A percentile compares a stretch with the other conserved stretches of the same genome.
Conservation (phyloP, 2,113 vertebrate species). For the Miniopterus natalensis region DNA sequence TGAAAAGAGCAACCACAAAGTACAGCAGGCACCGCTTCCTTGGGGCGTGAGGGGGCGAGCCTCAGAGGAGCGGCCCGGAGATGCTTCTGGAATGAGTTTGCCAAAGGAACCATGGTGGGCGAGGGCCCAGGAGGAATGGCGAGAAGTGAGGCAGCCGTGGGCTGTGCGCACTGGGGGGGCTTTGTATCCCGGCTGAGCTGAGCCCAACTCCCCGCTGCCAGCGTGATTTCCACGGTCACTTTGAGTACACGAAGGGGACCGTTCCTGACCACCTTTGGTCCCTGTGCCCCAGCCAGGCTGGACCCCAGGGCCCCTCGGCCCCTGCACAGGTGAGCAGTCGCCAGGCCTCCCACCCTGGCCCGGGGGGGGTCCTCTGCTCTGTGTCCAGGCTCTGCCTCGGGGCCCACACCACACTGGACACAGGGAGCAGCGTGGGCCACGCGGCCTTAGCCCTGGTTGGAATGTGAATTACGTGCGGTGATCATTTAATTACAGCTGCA, state of each 20-base stretch:
- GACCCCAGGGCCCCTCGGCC: not conserved
- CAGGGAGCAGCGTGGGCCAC: not conserved
- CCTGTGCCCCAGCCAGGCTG: not conserved
- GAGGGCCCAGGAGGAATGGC: not conserved
- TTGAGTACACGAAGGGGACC: accelerated
- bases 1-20: no score
- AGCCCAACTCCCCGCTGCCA: not conserved
- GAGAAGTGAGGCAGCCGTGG: accelerated
- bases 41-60: accelerated
- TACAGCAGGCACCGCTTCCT: not conserved
- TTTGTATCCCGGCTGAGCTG: not conserved
- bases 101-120: not conserved
- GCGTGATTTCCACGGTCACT: accelerated
- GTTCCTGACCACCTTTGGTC: no score
- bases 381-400: not conserved
- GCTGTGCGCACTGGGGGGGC: accelerated
- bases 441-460: accelerated
- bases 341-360: not conserved
- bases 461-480: accelerated
- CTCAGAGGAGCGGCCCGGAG: not conserved
- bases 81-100: accelerated
- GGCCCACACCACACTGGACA: accelerated
- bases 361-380: accelerated
- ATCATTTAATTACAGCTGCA: accelerated
- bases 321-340: not conserved